phyloP scores from a whole-genome alignment of 2,797 vertebrate species.

The Phoeniculus purpureus region DNA sequence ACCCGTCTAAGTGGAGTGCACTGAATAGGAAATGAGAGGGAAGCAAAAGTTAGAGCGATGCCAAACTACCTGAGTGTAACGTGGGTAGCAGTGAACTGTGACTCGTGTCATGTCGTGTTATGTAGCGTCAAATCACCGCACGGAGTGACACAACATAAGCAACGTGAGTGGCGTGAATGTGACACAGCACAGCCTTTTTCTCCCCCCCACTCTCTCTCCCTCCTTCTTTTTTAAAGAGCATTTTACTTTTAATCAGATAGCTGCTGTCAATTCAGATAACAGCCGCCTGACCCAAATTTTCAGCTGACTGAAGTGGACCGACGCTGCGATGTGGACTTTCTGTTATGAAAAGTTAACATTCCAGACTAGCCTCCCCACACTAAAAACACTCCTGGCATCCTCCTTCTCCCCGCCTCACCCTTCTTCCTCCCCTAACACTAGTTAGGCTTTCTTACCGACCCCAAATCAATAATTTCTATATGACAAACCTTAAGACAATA shows the following conservation, averaged over 20 bases:
- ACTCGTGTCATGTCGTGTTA: conserved; percentile 65
- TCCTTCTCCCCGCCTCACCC: not conserved
- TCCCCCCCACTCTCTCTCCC: not conserved
- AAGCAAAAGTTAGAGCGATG: conserved; percentile 56
- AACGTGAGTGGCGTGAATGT: conserved; percentile 72
- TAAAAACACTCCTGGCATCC: conserved; percentile 39
- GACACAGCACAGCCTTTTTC: conserved; percentile 71
- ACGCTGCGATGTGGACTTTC: conserved; percentile 60
- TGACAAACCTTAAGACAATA: conserved; percentile 80
- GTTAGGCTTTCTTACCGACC: conserved; percentile 63
- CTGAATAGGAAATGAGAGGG: conserved; percentile 65
- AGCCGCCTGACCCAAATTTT: conserved; percentile 73
- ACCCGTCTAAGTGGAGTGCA: conserved; percentile 55
- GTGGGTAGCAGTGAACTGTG: conserved; percentile 60
- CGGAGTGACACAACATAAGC: conserved; percentile 64
- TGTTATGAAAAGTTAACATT: conserved; percentile 65
- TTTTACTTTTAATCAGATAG: conserved; percentile 76
- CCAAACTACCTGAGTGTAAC: conserved; percentile 65
- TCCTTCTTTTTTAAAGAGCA: conserved; percentile 64
- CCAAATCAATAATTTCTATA: conserved; percentile 78
- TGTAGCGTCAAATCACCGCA: conserved; percentile 69
- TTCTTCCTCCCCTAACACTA: conserved; percentile 13
- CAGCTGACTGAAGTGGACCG: conserved; percentile 69
- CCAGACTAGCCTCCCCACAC: conserved; percentile 10
- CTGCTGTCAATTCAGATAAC: conserved; percentile 76